phyloP scores from a whole-genome alignment of 2,113 vertebrate species.

The Carlito syrichta region DNA sequence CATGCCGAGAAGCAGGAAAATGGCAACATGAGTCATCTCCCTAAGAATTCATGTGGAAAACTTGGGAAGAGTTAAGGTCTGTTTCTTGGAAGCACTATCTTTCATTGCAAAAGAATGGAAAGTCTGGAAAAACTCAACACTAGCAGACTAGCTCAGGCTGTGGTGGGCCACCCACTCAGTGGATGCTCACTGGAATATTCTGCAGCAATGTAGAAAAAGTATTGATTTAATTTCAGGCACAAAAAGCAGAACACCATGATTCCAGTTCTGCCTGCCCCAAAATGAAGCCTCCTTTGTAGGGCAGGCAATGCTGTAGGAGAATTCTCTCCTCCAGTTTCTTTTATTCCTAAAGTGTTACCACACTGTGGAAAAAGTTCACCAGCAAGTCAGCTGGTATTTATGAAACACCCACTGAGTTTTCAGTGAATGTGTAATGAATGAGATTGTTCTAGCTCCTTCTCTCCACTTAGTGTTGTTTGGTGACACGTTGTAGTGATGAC shows the following conservation, averaged over 20 bases:
- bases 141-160: fast-evolving
- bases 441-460: fast-evolving
- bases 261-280: background rate
- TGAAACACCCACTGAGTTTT: background rate
- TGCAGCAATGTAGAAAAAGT: background rate
- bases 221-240: background rate
- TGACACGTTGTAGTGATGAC: too few relatives aligned
- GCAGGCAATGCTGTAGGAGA: background rate
- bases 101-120: background rate
- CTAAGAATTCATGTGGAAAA: background rate
- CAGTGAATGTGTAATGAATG: fast-evolving
- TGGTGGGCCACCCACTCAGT: fast-evolving
- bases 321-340: fast-evolving
- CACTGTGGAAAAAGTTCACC: background rate
- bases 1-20: background rate
- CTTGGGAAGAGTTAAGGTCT: fast-evolving
- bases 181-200: fast-evolving
- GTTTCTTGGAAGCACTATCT: fast-evolving
- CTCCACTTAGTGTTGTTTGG: fast-evolving
- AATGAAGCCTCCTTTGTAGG: background rate
- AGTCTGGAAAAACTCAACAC: fast-evolving
- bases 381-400: background rate
- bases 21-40: too few relatives aligned
- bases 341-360: too few relatives aligned
- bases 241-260: background rate